These are phyloP conservation scores for Littorina saxatilis DNA, from an alignment of 1,140 invertebrate species.

Conservation along the genomic window DNA sequence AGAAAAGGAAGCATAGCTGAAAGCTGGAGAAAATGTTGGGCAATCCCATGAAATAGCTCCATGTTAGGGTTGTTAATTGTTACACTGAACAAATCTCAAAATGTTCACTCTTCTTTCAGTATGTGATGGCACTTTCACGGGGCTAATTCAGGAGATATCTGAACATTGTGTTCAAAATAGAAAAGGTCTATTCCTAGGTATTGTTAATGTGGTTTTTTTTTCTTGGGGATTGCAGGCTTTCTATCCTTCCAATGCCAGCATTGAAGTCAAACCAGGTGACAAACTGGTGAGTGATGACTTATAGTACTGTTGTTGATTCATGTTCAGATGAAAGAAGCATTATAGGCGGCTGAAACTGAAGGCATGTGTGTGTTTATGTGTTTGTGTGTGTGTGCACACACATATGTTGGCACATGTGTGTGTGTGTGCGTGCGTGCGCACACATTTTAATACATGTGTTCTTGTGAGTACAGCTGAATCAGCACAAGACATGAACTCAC, in stretches of 20 bases:
- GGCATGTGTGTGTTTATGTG: neutral
- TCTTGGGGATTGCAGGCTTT: constrained; percentile 94
- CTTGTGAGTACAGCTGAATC: neutral
- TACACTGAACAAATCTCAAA: too few relatives aligned
- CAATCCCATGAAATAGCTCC: too few relatives aligned
- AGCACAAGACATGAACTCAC: too few relatives aligned
- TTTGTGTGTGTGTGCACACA: neutral
- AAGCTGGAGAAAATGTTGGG: too few relatives aligned
- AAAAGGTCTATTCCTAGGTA: too few relatives aligned
- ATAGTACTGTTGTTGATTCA: neutral
- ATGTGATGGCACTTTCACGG: too few relatives aligned
- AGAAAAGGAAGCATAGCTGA: neutral
- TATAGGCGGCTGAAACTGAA: neutral
- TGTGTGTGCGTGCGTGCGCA: constrained; percentile 32
- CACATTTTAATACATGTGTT: constrained; percentile 5
- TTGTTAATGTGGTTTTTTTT: neutral
- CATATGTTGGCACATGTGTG: constrained; percentile 30
- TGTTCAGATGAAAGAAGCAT: neutral
- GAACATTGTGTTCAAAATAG: neutral
- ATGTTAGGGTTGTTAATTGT: too few relatives aligned
- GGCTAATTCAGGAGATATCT: too few relatives aligned
- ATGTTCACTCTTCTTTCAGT: too few relatives aligned
- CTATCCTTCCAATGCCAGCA: constrained; percentile 86
- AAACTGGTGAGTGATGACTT: constrained; percentile 79
- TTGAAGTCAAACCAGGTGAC: constrained; percentile 83